A percentile compares a stretch with the other conserved stretches of the same genome.
Evolutionary conservation across 1,140 invertebrate species (phyloP).

Genomic region (Drosophila ogumai): DNA sequence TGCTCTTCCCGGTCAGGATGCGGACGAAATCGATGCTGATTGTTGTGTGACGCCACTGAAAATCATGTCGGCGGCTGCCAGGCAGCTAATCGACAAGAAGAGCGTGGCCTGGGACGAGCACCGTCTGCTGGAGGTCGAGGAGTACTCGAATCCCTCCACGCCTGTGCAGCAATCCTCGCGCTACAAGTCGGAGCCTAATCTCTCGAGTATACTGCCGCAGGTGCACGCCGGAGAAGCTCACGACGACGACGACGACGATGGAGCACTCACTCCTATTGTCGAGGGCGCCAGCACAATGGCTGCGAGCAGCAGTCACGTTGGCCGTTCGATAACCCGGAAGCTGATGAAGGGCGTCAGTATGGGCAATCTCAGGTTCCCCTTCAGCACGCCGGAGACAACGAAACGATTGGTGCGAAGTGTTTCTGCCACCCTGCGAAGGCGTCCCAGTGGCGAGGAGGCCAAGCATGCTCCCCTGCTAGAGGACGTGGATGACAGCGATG

Average conservation of each 20-base stretch:
- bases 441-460: constrained; percentile 62
- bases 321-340: constrained; percentile 74
- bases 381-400: constrained; percentile 77
- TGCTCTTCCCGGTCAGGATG: constrained; percentile 44
- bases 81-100: constrained; percentile 73
- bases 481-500: constrained; percentile 66
- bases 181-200: constrained; percentile 83
- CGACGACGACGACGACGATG: constrained; percentile 47
- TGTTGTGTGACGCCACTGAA: constrained; percentile 75
- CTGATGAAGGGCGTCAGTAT: constrained; percentile 84
- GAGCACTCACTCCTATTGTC: constrained; percentile 64
- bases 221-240: constrained; percentile 25
- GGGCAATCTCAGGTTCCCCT: constrained; percentile 78
- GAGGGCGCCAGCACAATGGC: constrained; percentile 46
- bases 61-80: constrained; percentile 66
- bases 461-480: constrained; percentile 61
- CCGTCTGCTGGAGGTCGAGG: constrained; percentile 70
- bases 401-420: constrained; percentile 77
- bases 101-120: constrained; percentile 74
- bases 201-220: constrained; percentile 68
- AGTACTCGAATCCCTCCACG: constrained; percentile 77
- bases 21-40: constrained; percentile 53
- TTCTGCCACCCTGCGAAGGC: constrained; percentile 66
- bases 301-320: constrained; percentile 41
- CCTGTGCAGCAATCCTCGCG: constrained; percentile 74